Base-by-base conservation (phyloP, 2,888 invertebrate genomes). In the Phengaris arion region DNA sequence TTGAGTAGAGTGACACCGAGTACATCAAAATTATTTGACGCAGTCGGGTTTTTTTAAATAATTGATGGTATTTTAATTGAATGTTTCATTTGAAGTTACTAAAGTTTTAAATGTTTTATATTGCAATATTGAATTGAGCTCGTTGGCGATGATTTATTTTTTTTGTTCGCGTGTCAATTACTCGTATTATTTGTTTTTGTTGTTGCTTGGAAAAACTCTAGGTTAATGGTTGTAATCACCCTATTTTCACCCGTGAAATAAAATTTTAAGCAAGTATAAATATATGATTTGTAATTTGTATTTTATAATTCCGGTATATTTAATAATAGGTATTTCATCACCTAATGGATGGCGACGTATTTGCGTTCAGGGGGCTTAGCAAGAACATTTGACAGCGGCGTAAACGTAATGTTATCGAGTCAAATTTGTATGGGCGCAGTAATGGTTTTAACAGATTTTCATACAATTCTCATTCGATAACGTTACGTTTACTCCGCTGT, bases 141-240 rank as follows among this genome's bases (percentile, higher is more conserved):
- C 22, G 59, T 64, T 64, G 6, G 5, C 22, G 59, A 15, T 59
- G 15, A 22, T 22, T 55, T 5, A 55, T n/a, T n/a, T n/a, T n/a
- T 59, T 9, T 64, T 64, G 35, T 35, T 64, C 12, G 59, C 59
- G 59, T 64, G 59, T 9, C 59, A 64, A 64, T 22, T 22, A 35
- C 59, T 64, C 35, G 59, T 64, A 35, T 64, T 35, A 15, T 15
- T 57, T 48, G 48, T 57, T 55, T 5, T 22, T 57, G 57, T 9
- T 22, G 7, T 22, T 64, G 22, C 10, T 64, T 64, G 15, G 8
- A 15, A 64, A 22, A 64, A 22, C 22, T 64, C 59, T 9, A 10
- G 59, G 22, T 64, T 64, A 64, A 64, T 64, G 59, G 59, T 64
- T 64, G 59, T 64, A 64, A 64, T 64, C 59, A 35, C 59, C 59